Evolutionary conservation across 2,797 vertebrate genomes (phyloP).

Genomic region (Miichthys miiuy): DNA sequence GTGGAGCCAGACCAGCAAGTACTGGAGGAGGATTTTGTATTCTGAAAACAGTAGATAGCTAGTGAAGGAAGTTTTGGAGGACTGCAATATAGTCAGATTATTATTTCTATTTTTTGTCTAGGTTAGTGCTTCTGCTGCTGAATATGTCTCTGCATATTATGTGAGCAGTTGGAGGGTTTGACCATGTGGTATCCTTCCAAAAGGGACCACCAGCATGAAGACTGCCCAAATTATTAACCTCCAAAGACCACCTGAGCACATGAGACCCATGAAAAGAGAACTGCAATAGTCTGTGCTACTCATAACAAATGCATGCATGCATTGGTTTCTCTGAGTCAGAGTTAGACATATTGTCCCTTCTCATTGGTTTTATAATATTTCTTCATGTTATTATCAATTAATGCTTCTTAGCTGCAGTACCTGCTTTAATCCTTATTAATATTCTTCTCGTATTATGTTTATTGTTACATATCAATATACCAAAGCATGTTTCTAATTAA

Average conservation of each 20-base stretch:
- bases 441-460: no score
- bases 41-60: not conserved
- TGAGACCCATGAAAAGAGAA: not conserved
- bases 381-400: no score
- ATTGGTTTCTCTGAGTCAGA: not conserved
- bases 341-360: not conserved
- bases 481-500: no score
- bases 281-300: not conserved
- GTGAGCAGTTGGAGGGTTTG: no score
- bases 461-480: no score
- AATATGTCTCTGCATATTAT: not conserved
- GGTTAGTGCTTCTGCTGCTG: not conserved
- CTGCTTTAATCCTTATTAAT: no score
- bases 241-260: no score
- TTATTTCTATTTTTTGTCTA: not conserved
- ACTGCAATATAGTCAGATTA: not conserved
- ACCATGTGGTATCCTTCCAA: no score
- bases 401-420: not conserved
- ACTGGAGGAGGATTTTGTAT: not conserved
- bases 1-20: not conserved
- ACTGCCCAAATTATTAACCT: no score
- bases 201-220: no score
- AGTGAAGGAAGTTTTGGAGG: not conserved
- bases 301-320: not conserved
- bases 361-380: no score